Percentiles rank a stretch among this genome's conserved stretches.
phyloP scores from a whole-genome alignment of 2,113 vertebrate genomes.

The Dicrurus megarhynchus region DNA sequence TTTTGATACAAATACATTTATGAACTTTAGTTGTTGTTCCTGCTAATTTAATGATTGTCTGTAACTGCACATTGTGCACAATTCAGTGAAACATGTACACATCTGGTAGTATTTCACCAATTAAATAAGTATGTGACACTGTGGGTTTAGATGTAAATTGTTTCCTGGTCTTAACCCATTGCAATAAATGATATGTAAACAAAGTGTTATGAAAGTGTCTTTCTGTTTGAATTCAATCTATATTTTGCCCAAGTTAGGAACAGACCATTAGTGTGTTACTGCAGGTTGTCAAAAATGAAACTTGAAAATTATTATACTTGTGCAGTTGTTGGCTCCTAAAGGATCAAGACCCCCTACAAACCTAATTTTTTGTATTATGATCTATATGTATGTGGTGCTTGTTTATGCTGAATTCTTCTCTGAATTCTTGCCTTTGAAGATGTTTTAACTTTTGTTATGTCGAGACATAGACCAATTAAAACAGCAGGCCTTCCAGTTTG shows the following conservation, averaged over 20 bases:
- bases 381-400: neutral
- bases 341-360: neutral
- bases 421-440: neutral
- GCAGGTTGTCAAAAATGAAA: neutral
- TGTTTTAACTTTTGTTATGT: neutral
- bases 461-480: neutral
- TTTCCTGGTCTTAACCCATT: neutral
- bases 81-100: neutral
- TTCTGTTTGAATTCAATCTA: neutral
- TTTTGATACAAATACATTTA: neutral
- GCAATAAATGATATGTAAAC: neutral
- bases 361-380: neutral
- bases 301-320: neutral
- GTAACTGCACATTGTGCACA: neutral
- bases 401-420: neutral
- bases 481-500: neutral
- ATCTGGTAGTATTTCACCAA: conserved; percentile 21
- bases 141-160: neutral
- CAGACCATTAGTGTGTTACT: neutral
- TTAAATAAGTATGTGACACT: neutral
- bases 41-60: conserved; percentile 6
- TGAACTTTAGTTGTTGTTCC: neutral
- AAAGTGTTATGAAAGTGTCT: neutral
- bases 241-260: neutral
- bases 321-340: neutral